Percentiles rank a stretch among this genome's conserved stretches.
Conservation (phyloP, 1,140 invertebrate genomes). For the Reticulitermes speratus region DNA sequence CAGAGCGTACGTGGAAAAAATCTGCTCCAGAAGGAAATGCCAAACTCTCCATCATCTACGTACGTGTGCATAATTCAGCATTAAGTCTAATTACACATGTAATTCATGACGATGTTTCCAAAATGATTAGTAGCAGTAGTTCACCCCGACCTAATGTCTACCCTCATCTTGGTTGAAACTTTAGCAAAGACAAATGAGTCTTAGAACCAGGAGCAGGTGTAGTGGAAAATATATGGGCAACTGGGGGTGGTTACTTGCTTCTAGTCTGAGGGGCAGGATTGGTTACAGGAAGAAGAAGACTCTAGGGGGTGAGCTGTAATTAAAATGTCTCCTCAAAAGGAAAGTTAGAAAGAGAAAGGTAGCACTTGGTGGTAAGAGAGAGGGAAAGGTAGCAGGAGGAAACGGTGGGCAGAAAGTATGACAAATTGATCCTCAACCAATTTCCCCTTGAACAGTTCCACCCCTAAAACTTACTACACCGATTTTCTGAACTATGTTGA, state of each 20-base stretch:
- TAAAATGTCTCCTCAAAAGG: slow-evolving; percentile 30
- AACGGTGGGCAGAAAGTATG: slow-evolving; percentile 18
- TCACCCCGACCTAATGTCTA: neutral
- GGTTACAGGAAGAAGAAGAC: neutral
- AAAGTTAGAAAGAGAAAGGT: slow-evolving; percentile 25
- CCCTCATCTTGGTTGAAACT: slow-evolving; percentile 23
- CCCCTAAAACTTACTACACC: neutral
- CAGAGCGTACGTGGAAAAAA: too few species aligned
- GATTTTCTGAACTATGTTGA: too few species aligned
- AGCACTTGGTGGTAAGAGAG: neutral
- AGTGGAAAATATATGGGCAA: slow-evolving; percentile 28
- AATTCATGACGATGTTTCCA: slow-evolving; percentile 2
- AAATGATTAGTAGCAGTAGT: neutral
- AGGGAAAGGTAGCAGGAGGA: neutral
- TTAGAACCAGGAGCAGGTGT: slow-evolving; percentile 25
- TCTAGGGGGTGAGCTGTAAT: slow-evolving; percentile 6
- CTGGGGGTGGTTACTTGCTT: neutral
- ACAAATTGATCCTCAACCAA: slow-evolving; percentile 27
- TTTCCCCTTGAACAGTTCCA: slow-evolving; percentile 1
- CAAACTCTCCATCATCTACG: too few species aligned
- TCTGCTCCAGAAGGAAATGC: too few species aligned
- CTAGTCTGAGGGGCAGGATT: neutral
- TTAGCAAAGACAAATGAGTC: slow-evolving; percentile 27
- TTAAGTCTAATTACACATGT: neutral
- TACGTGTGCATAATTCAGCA: neutral